A percentile compares a stretch with the other conserved stretches of the same genome.
These are phyloP conservation scores for Caenorhabditis zanzibari DNA, from an alignment of 2,888 invertebrate species.

Conservation along the genomic window DNA sequence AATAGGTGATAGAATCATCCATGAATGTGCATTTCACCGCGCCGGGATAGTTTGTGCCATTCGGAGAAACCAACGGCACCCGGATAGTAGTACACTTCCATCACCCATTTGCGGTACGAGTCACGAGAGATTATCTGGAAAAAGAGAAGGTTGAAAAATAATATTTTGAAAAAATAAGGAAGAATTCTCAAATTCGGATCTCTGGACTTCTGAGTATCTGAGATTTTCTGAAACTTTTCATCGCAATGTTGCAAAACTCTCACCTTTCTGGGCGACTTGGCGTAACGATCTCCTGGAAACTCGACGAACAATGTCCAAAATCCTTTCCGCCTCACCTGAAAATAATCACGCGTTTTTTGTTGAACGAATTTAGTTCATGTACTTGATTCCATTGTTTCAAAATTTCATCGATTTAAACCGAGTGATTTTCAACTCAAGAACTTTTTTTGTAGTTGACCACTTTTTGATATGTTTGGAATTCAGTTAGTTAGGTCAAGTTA, in stretches of 20 bases:
- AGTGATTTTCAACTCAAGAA: too few relatives aligned
- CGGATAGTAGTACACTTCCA: constrained; percentile 82
- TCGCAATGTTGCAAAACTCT: background rate
- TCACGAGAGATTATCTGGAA: constrained; percentile 82
- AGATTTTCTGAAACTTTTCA: background rate
- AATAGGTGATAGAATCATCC: constrained; percentile 19
- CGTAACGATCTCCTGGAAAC: constrained; percentile 82
- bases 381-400: too few relatives aligned
- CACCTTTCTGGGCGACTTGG: constrained; percentile 81
- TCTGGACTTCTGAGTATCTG: background rate
- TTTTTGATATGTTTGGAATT: too few relatives aligned
- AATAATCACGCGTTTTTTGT: background rate
- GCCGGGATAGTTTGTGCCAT: constrained; percentile 73
- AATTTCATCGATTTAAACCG: too few relatives aligned
- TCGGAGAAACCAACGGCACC: constrained; percentile 78
- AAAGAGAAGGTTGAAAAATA: background rate
- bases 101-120: constrained; percentile 82
- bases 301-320: constrained; percentile 83
- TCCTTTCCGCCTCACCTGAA: constrained; percentile 81
- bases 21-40: constrained; percentile 64
- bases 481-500: too few relatives aligned
- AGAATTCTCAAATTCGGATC: too few relatives aligned
- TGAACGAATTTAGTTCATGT: too few relatives aligned
- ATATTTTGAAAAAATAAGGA: background rate
- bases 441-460: too few relatives aligned